phyloP scores from a whole-genome alignment of 1,140 invertebrate genomes.

The Scaptomyza montana region DNA sequence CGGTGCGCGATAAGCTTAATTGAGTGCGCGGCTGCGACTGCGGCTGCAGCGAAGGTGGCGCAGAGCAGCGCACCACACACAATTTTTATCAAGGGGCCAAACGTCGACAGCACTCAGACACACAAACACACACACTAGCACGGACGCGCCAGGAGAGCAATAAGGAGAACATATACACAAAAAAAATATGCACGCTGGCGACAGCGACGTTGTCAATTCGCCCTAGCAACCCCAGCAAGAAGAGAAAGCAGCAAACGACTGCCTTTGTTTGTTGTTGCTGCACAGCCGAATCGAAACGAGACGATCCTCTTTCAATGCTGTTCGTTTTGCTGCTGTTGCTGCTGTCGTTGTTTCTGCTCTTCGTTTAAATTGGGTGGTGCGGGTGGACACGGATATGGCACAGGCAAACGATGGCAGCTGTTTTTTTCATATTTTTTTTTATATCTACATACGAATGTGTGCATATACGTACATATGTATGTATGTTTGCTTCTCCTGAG shows the following conservation, averaged over 20 bases:
- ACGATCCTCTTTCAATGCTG: not conserved
- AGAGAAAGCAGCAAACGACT: slow-evolving; percentile 64
- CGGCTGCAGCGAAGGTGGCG: slow-evolving; percentile 32
- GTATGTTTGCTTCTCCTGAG: slow-evolving; percentile 52
- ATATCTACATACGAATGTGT: slow-evolving; percentile 8
- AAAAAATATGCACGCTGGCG: slow-evolving; percentile 55
- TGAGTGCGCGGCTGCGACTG: slow-evolving; percentile 58
- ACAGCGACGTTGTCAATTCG: slow-evolving; percentile 34
- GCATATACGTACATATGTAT: not conserved
- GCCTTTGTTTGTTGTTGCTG: slow-evolving; percentile 28
- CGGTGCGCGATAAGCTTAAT: slow-evolving; percentile 80
- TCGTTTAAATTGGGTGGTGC: slow-evolving; percentile 32
- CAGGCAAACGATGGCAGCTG: slow-evolving; percentile 32
- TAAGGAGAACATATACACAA: slow-evolving; percentile 61
- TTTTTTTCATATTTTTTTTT: slow-evolving; percentile 13
- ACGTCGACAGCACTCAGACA: slow-evolving; percentile 43
- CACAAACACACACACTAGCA: slow-evolving; percentile 10
- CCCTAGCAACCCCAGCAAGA: slow-evolving; percentile 53
- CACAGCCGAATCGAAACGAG: not conserved
- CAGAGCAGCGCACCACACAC: slow-evolving; percentile 48
- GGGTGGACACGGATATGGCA: slow-evolving; percentile 46
- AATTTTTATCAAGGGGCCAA: slow-evolving; percentile 69
- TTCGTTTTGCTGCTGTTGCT: slow-evolving; percentile 8
- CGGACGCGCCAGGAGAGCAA: slow-evolving; percentile 69
- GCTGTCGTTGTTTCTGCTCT: slow-evolving; percentile 8